Base-by-base conservation (phyloP, 1,140 invertebrate species). In the Oppia nitens region DNA sequence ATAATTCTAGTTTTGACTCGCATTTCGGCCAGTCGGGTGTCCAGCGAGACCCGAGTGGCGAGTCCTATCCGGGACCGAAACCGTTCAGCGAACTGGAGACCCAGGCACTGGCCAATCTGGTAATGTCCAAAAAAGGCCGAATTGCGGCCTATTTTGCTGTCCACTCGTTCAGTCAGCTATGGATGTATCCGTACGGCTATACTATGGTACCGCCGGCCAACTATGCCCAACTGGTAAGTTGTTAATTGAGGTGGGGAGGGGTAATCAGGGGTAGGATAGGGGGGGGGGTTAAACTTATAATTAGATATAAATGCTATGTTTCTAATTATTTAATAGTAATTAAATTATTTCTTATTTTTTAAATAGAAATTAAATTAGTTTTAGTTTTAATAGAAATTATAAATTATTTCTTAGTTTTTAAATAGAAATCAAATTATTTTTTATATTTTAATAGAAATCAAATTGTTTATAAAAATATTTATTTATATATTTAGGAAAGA, bases 171-270 rank as follows among this genome's bases (percentile, higher is more conserved):
- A 61, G 58, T 1, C 64, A 65, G 28, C 50, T 66, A 25, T 65
- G 64, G 64, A 63, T 85, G 6, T 82, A 83, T 64, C 83, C 83
- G 17, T 85, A 81, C 80, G 83, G 83, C 25, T 83, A 77, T 66
- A 81, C 80, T 55, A 60, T 56, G 11, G 50, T 65, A 1, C 57
- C 71, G 9, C 75, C 77, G 29, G 52, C 65, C 3, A 73, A 76
- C 57, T 73, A 73, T 60, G 67, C 70, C 20, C 61, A 66, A 17
- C 66, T 77, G 26, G 73, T 72, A 69, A 25, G 60, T 63, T 21
- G 29, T 61, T 12, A 54, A 50, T 17, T 48, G 32, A n/a, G 48
- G 64, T 14, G 51, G 54, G 59, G 49, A 64, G n/a, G 63, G 62
- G 1, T n/a, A n/a, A n/a, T n/a, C n/a, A n/a, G n/a, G n/a, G n/a